Evolutionary conservation across 2,113 vertebrate species (phyloP), one percentile per base, ranked within the genome.

Genomic region (Rhynchopsitta pachyrhyncha): DNA sequence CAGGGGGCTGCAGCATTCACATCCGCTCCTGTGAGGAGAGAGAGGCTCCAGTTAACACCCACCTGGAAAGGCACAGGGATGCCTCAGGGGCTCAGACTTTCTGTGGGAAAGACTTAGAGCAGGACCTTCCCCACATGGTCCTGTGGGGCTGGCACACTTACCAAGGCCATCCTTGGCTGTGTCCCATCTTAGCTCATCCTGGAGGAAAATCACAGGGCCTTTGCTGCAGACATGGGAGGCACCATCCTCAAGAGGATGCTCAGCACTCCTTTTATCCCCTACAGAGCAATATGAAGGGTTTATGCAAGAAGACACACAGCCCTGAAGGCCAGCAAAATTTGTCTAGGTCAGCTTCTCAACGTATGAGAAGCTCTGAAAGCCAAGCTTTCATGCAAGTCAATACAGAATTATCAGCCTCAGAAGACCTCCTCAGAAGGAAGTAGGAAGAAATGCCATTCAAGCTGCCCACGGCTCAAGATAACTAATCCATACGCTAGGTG

Each of bases 131-230:
- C 70, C 31, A 81, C 28, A 55, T 31, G 13, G 9, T 39, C 46
- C 3, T 8, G 16, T 22, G 23, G 41, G 33, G n/a, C 47, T 91
- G 31, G 9, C 73, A 55, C 12, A 4, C 94, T 93, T 86, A 93
- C 89, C 62, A 29, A 31, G 11, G 25, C 62, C 11, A 2, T 79
- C 47, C 60, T 66, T 60, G 19, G 39, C 60, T 44, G 17, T 14
- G 29, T 41, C 24, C 62, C 13, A 67, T 41, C 62, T 86, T 18
- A 23, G 37, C 39, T 77, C 63, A n/a, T 59, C 74, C 55, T 85
- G 91, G 33, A 98, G 97, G 18, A 98, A 95, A 77, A 98, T 86
- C 64, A 97, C 55, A 44, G 97, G 95, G 28, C 96, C 97, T 64
- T 86, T 79, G 64, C 97, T 96, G 23, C 95, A 96, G 35, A 97